Evolutionary conservation across 2,888 invertebrate genomes (phyloP).

Genomic region (Frankliniella fusca): DNA sequence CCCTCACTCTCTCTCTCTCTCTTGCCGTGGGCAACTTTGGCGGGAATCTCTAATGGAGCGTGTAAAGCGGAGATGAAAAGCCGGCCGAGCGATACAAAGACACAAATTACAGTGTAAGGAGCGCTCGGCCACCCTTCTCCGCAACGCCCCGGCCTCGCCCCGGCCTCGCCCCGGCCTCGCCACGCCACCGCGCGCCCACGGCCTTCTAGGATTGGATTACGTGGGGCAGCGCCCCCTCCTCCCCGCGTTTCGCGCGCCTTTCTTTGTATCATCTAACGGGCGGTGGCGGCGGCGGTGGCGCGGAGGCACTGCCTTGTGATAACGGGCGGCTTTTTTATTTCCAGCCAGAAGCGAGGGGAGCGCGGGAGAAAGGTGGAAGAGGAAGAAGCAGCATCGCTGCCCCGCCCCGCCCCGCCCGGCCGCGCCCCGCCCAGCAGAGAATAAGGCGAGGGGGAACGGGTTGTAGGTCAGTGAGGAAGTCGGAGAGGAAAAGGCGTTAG

Average conservation of each 20-base stretch:
- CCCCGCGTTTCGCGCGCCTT: neutral
- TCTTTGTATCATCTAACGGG: slow-evolving; percentile 22
- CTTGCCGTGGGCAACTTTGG: too few species aligned
- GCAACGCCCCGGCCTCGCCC: neutral
- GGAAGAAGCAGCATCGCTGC: neutral
- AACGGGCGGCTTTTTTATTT: slow-evolving; percentile 17
- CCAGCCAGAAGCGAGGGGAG: neutral
- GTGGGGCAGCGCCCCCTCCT: neutral
- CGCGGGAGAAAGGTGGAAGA: neutral
- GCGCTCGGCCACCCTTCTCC: neutral
- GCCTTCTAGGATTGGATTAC: slow-evolving; percentile 14
- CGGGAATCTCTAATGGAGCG: too few species aligned
- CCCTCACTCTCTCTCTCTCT: too few species aligned
- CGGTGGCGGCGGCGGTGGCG: neutral
- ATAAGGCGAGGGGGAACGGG: too few species aligned
- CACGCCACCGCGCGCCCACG: neutral
- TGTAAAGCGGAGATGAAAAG: too few species aligned
- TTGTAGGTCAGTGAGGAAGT: neutral
- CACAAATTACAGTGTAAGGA: slow-evolving; percentile 12
- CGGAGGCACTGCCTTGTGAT: slow-evolving; percentile 20
- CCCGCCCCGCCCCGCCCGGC: too few species aligned
- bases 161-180: too few species aligned
- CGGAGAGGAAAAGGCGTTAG: neutral
- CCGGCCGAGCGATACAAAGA: neutral
- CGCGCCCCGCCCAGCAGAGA: neutral